Conservation (phyloP, 2,888 invertebrate genomes). For the Argyresthia albistria region DNA sequence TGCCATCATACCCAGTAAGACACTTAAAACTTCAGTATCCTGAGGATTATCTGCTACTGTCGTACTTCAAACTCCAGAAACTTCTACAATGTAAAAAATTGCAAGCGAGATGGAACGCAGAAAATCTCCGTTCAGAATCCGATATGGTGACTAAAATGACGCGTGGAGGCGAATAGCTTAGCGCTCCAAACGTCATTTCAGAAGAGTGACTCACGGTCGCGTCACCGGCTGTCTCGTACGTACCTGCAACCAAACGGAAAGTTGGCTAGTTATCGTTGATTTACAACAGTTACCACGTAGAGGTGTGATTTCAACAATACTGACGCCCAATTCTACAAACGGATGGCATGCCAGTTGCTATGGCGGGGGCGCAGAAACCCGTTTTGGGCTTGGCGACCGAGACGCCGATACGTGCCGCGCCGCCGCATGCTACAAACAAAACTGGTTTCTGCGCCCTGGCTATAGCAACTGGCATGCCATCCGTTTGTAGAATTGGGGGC, state of each 20-base stretch:
- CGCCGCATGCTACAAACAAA: no score
- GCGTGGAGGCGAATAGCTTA: conserved; percentile 24
- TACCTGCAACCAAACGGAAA: conserved; percentile 54
- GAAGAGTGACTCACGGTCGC: conserved; percentile 53
- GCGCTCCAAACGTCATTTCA: conserved; percentile 31
- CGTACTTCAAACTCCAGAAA: neutral
- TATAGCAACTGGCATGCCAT: no score
- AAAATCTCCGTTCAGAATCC: neutral
- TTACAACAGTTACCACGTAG: conserved; percentile 14
- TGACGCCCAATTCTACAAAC: no score
- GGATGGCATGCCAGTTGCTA: no score
- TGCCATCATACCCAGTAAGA: conserved; percentile 37
- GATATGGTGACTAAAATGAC: conserved; percentile 16
- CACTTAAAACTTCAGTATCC: conserved; percentile 12
- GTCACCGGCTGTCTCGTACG: conserved; percentile 57
- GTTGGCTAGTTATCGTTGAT: conserved; percentile 28
- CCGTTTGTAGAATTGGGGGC: no score
- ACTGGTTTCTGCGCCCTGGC: no score
- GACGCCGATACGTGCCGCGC: no score
- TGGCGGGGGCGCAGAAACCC: no score
- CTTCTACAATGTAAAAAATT: neutral
- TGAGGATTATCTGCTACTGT: conserved; percentile 47
- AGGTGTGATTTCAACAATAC: neutral
- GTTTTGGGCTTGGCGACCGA: no score
- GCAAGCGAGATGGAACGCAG: neutral